phyloP scores from a whole-genome alignment of 2,888 invertebrate genomes.

The Andrena marginata region DNA sequence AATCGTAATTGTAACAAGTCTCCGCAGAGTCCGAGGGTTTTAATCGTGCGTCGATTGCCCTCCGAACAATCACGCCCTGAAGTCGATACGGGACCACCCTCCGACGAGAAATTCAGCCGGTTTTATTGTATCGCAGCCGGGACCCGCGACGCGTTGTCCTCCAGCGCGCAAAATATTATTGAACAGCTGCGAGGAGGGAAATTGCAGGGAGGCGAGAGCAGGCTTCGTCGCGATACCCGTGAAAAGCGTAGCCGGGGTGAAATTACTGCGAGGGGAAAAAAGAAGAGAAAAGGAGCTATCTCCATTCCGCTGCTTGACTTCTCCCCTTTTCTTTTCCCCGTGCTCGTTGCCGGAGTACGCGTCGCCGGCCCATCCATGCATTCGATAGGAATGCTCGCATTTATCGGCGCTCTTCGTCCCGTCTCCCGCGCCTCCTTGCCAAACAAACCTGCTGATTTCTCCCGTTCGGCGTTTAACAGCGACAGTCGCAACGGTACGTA shows the following conservation, averaged over 20 bases:
- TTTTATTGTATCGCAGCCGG: neutral
- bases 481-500: slow-evolving; percentile 16
- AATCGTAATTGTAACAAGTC: neutral
- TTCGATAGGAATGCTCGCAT: slow-evolving; percentile 22
- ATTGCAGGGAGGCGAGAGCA: slow-evolving; percentile 15
- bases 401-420: slow-evolving; percentile 30
- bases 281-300: slow-evolving; percentile 22
- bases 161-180: slow-evolving; percentile 15
- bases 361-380: slow-evolving; percentile 6
- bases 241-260: slow-evolving; percentile 24
- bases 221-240: slow-evolving; percentile 6
- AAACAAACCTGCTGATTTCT: slow-evolving; percentile 18
- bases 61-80: neutral
- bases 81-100: neutral
- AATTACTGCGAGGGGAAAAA: slow-evolving; percentile 23
- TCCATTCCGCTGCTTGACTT: slow-evolving; percentile 31
- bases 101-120: neutral
- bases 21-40: neutral
- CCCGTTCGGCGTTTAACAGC: slow-evolving; percentile 27
- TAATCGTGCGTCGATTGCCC: neutral
- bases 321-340: neutral
- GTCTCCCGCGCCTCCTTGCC: neutral
- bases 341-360: neutral
- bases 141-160: neutral
- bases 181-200: slow-evolving; percentile 2